Evolutionary conservation across 2,888 invertebrate genomes (phyloP).

Genomic region (Mycalesis mineus): DNA sequence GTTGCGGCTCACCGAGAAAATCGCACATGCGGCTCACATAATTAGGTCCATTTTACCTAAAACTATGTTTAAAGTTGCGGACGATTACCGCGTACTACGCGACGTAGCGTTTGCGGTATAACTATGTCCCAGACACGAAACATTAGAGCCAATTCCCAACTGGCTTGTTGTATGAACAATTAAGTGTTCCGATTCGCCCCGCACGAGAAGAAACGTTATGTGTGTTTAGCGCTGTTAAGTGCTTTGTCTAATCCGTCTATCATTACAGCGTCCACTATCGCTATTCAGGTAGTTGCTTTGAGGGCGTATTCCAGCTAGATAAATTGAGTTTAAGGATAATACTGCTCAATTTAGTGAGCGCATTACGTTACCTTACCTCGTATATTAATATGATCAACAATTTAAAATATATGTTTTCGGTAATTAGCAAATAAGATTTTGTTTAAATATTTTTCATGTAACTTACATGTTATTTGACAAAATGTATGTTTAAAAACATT

Average conservation of each 20-base stretch:
- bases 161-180: slow-evolving; percentile 77
- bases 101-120: slow-evolving; percentile 55
- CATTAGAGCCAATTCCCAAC: slow-evolving; percentile 72
- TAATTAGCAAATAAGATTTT: no score
- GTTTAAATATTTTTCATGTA: no score
- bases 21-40: slow-evolving; percentile 33
- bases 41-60: slow-evolving; percentile 55
- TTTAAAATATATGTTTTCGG: no score
- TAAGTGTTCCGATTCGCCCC: slow-evolving; percentile 67
- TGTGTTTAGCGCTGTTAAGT: slow-evolving; percentile 58
- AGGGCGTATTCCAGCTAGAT: no score
- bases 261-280: slow-evolving; percentile 28
- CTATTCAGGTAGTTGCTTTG: no score
- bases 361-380: no score
- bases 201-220: slow-evolving; percentile 66
- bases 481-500: no score
- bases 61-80: slow-evolving; percentile 38
- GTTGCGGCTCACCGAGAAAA: slow-evolving; percentile 26
- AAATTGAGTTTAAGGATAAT: no score
- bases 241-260: slow-evolving; percentile 45
- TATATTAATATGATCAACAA: no score
- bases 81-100: slow-evolving; percentile 43
- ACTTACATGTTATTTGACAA: no score
- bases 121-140: slow-evolving; percentile 64
- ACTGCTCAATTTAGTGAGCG: no score